Evolutionary conservation across 1,140 invertebrate genomes (phyloP), one percentile per base, ranked within the genome.

Genomic region (Aphidius gifuensis): DNA sequence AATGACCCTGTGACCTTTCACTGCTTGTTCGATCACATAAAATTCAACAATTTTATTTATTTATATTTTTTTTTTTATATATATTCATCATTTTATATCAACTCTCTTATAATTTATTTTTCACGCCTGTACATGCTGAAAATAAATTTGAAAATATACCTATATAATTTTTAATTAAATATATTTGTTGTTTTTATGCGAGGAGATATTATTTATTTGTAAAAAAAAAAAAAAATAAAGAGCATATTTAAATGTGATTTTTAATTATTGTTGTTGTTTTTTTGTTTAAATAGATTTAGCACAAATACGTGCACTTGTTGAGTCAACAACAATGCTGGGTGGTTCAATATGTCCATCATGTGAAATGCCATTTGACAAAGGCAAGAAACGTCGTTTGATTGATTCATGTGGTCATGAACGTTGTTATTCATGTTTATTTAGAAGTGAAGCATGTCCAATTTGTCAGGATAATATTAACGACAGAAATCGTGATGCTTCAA

Each of bases 381-480:
- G 93, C 79, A 96, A 95, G 81, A 94, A 95, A 82, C 86, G 94
- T 76, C 91, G 92, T 74, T 83, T 97, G 69, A 94, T 95, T 75
- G 94, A 96, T 82, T 89, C 91, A 58, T 97, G 94, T 80, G 93
- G 94, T 64, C 94, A 96, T 84, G 93, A 95, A 75, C 84, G 93
- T 50, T 96, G 94, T 82, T 96, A 96, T 83, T 90, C 91, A 65
- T 97, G 94, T 80, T 90, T 96, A 85, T 94, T 95, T 82, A 88
- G 88, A 69, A 93, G 90, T 81, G 93, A 96, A 78, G 84, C 87
- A 39, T 96, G 94, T 78, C 92, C 93, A n/a, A 84, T 95, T 38
- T 97, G 93, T 76, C 83, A 83, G 46, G 70, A 68, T 46, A 66
- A 67, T 45, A 73, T 57, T 65, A 62, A 49, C 64, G 58, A 62